A percentile compares a stretch with the other conserved stretches of the same genome.
These are phyloP conservation scores for Gavia stellata DNA, from an alignment of 2,113 vertebrate genomes.

Conservation along the genomic window DNA sequence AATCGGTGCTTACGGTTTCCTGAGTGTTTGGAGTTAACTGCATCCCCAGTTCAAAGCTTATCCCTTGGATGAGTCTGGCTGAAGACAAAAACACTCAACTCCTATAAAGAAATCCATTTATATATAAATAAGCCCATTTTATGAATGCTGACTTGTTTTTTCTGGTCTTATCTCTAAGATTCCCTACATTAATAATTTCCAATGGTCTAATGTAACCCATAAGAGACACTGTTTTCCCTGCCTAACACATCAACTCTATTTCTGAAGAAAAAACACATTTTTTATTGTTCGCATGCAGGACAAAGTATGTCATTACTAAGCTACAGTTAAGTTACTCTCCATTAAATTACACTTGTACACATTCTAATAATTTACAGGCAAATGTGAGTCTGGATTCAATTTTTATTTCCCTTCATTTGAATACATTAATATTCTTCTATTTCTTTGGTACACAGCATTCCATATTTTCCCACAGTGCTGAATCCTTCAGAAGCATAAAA, in stretches of 20 bases:
- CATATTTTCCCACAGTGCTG: neutral
- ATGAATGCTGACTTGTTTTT: neutral
- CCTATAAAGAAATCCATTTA: neutral
- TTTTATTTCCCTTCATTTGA: neutral
- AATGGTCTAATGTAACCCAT: neutral
- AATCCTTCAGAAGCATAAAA: neutral
- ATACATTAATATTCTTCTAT: neutral
- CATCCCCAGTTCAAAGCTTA: neutral
- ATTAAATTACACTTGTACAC: conserved; percentile 52
- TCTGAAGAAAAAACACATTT: neutral
- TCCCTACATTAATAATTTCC: neutral
- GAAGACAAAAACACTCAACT: neutral
- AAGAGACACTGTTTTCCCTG: neutral
- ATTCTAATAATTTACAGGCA: conserved; percentile 55
- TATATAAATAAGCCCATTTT: neutral
- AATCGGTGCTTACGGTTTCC: neutral
- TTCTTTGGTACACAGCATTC: neutral
- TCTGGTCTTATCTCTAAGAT: neutral
- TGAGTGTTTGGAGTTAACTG: neutral
- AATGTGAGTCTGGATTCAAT: neutral
- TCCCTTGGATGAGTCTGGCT: neutral
- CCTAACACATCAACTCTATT: neutral
- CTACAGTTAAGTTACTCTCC: conserved; percentile 44
- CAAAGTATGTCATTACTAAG: neutral
- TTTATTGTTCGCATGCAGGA: neutral